Evolutionary conservation across 2,797 vertebrate genomes (phyloP).

Genomic region (Hemitrygon akajei): DNA sequence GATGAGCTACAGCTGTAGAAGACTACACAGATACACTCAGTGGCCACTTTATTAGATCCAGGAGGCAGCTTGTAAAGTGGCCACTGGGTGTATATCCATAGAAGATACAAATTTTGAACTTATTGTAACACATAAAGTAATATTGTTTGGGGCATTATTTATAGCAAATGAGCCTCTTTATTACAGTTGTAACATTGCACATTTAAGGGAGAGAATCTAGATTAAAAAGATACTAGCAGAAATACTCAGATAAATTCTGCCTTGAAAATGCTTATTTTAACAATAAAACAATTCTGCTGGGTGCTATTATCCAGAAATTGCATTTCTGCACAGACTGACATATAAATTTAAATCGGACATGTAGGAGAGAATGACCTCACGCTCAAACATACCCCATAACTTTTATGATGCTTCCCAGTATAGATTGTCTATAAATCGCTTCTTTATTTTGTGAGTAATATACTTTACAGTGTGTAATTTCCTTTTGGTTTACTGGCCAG

Average conservation of each 20-base stretch:
- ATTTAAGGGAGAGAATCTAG: background rate
- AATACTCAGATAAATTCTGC: background rate
- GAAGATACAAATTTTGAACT: no score
- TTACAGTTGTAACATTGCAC: background rate
- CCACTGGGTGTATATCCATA: no score
- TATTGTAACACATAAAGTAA: background rate
- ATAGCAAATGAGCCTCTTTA: background rate
- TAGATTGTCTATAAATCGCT: background rate
- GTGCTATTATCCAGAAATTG: background rate
- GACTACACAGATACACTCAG: no score
- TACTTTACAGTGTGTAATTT: background rate
- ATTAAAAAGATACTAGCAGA: background rate
- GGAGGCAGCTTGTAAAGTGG: no score
- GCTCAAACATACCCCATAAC: background rate
- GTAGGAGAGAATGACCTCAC: background rate
- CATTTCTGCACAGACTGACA: background rate
- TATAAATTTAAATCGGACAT: background rate
- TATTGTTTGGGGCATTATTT: background rate
- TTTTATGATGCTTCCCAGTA: background rate
- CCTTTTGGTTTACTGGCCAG: background rate
- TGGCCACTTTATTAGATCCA: no score
- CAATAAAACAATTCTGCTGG: background rate
- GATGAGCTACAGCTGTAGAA: no score
- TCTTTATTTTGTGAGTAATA: background rate
- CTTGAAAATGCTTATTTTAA: constrained; percentile 9